Conservation (phyloP, 2,113 vertebrate genomes). For the Brachypteracias leptosomus region DNA sequence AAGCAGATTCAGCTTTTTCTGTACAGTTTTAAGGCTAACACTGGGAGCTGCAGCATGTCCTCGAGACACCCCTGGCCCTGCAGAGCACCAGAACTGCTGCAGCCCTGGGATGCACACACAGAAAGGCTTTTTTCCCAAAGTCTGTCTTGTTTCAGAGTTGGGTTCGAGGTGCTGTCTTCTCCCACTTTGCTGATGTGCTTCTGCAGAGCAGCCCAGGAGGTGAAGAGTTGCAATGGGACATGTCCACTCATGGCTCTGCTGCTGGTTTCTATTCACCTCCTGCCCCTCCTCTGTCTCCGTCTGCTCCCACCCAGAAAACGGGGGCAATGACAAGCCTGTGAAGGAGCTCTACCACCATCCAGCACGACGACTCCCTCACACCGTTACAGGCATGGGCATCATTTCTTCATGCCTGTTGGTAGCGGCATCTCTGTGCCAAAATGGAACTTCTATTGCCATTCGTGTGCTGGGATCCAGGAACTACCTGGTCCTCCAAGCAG, state of each 20-base stretch:
- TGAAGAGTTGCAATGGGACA: rapidly evolving
- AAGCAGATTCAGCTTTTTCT: not conserved
- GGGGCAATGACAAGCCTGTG: rapidly evolving
- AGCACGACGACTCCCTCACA: not conserved
- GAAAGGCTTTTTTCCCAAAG: not conserved
- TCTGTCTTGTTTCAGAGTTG: not conserved
- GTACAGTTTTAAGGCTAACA: not conserved
- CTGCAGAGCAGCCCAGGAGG: not conserved
- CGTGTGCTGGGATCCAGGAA: not conserved
- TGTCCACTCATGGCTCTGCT: rapidly evolving
- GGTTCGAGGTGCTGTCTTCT: not conserved
- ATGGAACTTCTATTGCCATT: rapidly evolving
- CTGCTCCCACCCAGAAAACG: not conserved
- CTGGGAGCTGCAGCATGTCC: not conserved
- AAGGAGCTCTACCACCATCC: not conserved
- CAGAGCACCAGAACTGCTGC: not conserved
- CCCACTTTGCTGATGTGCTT: rapidly evolving
- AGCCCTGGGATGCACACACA: rapidly evolving
- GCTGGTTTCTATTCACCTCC: not conserved
- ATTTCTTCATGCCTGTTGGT: not conserved
- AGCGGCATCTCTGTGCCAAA: not conserved
- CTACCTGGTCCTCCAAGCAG: not conserved
- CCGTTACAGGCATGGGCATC: rapidly evolving
- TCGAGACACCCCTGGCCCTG: not conserved
- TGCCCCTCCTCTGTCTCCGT: not conserved